phyloP scores from a whole-genome alignment of 2,797 vertebrate genomes.

The Echiichthys vipera region DNA sequence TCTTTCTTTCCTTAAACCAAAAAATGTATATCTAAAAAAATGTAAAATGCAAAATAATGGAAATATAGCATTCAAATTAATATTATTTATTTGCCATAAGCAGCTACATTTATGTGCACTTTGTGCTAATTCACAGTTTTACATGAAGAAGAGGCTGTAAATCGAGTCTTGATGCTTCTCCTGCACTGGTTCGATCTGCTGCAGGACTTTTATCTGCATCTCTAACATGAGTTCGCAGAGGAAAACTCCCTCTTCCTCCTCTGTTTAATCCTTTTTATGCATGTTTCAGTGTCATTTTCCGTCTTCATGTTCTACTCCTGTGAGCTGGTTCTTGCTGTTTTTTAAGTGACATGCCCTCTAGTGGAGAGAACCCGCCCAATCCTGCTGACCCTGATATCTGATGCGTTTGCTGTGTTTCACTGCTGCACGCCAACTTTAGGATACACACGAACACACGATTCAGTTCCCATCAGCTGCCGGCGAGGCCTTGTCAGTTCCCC shows the following conservation, averaged over 20 bases:
- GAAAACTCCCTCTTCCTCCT: neutral
- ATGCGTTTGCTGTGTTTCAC: neutral
- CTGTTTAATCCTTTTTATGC: neutral
- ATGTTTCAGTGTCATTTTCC: neutral
- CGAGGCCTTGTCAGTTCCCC: conserved; percentile 35
- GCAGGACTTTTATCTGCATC: too few relatives aligned
- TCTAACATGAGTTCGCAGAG: neutral
- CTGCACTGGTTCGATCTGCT: too few relatives aligned
- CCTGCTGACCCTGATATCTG: neutral
- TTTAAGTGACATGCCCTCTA: conserved; percentile 1
- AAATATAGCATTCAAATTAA: too few relatives aligned
- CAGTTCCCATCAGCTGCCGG: conserved; percentile 52
- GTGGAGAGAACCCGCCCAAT: conserved; percentile 16
- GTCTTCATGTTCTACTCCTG: neutral
- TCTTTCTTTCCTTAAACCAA: neutral
- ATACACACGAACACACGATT: neutral
- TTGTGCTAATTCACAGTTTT: too few relatives aligned
- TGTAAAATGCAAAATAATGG: too few relatives aligned
- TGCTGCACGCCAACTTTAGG: neutral
- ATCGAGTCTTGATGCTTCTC: too few relatives aligned
- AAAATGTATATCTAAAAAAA: too few relatives aligned
- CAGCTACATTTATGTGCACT: too few relatives aligned
- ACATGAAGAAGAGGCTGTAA: too few relatives aligned
- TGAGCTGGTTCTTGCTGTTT: neutral
- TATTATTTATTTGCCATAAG: too few relatives aligned